Base-by-base conservation (phyloP, 2,113 vertebrate genomes). In the Thalassarche chlororhynchos region DNA sequence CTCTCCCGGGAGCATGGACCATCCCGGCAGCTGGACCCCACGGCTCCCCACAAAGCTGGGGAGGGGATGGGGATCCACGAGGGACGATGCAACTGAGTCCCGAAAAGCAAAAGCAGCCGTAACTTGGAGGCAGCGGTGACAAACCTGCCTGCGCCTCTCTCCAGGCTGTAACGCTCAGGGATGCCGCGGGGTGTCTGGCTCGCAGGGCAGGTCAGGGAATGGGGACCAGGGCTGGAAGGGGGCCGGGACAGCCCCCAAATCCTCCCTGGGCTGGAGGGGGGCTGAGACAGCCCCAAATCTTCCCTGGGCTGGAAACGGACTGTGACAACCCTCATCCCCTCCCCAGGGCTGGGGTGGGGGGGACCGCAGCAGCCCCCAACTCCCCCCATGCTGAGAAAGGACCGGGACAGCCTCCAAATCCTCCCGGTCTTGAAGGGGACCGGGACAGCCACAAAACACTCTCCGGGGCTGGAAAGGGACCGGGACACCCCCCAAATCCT, bases 1-100 rank as follows among this genome's bases (percentile, higher is more conserved):
- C 20, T 60, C 32, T 38, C 40, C 74, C 0, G 2, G 42, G 32
- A 64, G 4, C 4, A 1, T 1, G 5, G 46, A 7, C 21, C 25
- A 17, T 11, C 20, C 20, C 3, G 1, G 79, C 2, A 5, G 38
- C 34, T 42, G 31, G 21, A 36, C 46, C 26, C 20, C 36, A 6
- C 0, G 3, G 19, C 24, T 44, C 36, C 58, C 46, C 1, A 1
- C 9, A 25, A 84, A 66, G 29, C n/a, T 23, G 34, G 36, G 47
- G 24, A 17, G 34, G 64, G 26, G 51, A 54, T 16, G 54, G 46
- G n/a, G 20, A 62, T 17, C 54, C 61, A 32, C 8, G 10, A 28
- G 26, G 47, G 61, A 29, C 1, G 6, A 49, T 25, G 55, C 0
- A 10, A 28, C 18, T 7, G 15, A 29, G 32, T 28, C 17, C 54